Base-by-base conservation (phyloP, 2,888 invertebrate genomes). In the Sinotaia quadrata region DNA sequence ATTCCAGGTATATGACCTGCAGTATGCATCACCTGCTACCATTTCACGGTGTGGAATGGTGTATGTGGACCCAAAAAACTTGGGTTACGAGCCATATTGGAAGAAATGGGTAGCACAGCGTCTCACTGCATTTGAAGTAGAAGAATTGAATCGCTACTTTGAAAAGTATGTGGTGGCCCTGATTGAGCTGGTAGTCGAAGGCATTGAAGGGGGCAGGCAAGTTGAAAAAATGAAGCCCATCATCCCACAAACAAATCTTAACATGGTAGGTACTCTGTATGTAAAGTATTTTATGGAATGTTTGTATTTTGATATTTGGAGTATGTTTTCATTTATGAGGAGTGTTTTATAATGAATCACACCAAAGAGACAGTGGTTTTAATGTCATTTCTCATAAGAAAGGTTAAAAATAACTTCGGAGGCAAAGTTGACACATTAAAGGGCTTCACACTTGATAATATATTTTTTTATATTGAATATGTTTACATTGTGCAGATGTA, bases 31-130 rank as follows among this genome's bases (percentile, higher is more conserved):
- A 0, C 96, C 96, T 0, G 95, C 96, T 0, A 96, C 95, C 0
- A 94, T 96, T 2, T 95, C 95, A 0, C 91, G 96, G 63, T 95
- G 95, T 1, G 96, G 95, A n/a, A 95, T 96, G 95, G 95, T 96
- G 12, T 96, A 92, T 82, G 95, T 96, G 0, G 95, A 96, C 84
- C 95, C 96, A 0, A 95, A 95, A 88, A 95, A 95, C 88, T 90
- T 96, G 72, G 94, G 95, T 0, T 95, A 92, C 82, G 90, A 91
- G 69, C 95, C 95, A 0, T 95, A 91, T 87, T 95, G 96, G 94
- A 91, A 93, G 68, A 91, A 93, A 78, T 96, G 95, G 95, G 87
- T 58, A 85, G 90, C 71, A 37, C 65, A 58, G 18, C 73, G 81
- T 21, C 7, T 12, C 18, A 74, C 47, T 61, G 77, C 68, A 68